Percentiles rank a stretch among this genome's conserved stretches.
These are phyloP conservation scores for Drosophila rhopaloa DNA, from an alignment of 1,140 invertebrate genomes.

Conservation along the genomic window DNA sequence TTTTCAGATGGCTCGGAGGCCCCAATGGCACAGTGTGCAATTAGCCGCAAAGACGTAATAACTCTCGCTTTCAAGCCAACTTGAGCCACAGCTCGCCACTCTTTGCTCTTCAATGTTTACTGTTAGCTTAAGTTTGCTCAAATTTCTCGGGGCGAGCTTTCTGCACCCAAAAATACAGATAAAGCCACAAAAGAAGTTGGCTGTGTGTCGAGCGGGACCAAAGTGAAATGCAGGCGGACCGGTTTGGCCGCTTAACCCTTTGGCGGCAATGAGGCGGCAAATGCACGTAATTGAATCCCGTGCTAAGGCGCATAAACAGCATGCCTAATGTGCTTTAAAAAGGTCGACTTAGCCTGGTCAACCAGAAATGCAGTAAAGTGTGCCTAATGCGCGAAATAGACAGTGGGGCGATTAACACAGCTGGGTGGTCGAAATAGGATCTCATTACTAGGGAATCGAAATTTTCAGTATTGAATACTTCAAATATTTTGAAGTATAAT, in stretches of 20 bases:
- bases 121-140: conserved; percentile 40
- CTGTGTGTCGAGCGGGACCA: background rate
- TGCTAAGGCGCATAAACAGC: conserved; percentile 47
- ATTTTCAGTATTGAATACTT: too few species aligned
- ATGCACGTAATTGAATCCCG: conserved; percentile 63
- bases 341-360: conserved; percentile 10
- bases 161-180: conserved; percentile 50
- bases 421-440: background rate
- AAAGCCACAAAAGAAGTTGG: conserved; percentile 25
- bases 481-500: too few species aligned
- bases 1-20: conserved; percentile 19
- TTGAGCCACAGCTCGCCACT: conserved; percentile 19
- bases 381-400: conserved; percentile 17
- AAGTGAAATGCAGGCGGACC: conserved; percentile 72
- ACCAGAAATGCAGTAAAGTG: conserved; percentile 40
- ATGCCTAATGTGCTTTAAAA: conserved; percentile 53
- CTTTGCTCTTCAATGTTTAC: conserved; percentile 32
- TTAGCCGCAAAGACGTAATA: conserved; percentile 75
- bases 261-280: conserved; percentile 51
- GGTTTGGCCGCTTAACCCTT: conserved; percentile 61
- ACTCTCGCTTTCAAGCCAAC: conserved; percentile 71
- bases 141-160: conserved; percentile 58
- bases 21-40: conserved; percentile 36
- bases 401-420: conserved; percentile 9
- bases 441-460: too few species aligned